A percentile compares a stretch with the other conserved stretches of the same genome.
These are phyloP conservation scores for Erinaceus europaeus DNA, from an alignment of 2,113 vertebrate species.

Conservation along the genomic window DNA sequence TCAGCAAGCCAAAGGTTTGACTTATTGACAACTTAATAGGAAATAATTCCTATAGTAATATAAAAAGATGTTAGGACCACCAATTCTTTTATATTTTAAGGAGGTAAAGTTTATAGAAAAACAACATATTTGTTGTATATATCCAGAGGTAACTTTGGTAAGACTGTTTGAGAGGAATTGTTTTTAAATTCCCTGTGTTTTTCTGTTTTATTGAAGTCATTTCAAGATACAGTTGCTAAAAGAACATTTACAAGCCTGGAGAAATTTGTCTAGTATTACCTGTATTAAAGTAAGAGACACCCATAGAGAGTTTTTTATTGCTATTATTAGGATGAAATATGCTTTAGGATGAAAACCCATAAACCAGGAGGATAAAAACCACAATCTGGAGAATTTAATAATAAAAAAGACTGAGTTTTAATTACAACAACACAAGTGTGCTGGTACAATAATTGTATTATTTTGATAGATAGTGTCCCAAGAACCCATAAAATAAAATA, in stretches of 20 bases:
- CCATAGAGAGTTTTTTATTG: neutral
- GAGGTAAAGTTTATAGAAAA: neutral
- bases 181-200: neutral
- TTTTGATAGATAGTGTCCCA: constrained; percentile 32
- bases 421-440: constrained; percentile 38
- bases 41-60: neutral
- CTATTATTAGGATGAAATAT: too few species aligned
- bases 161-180: neutral
- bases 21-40: neutral
- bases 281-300: constrained; percentile 7
- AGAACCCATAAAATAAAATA: constrained; percentile 45
- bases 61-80: neutral
- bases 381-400: constrained; percentile 33
- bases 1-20: neutral
- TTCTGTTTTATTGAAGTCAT: neutral
- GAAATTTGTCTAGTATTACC: neutral
- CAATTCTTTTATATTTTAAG: neutral
- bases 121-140: neutral
- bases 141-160: neutral
- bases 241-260: neutral
- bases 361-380: constrained; percentile 26
- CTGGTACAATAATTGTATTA: constrained; percentile 32
- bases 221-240: neutral
- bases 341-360: constrained; percentile 26
- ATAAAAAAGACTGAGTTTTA: constrained; percentile 34